These are phyloP conservation scores for Caenorhabditis doughertyi DNA, from an alignment of 2,888 invertebrate genomes.

Conservation along the genomic window DNA sequence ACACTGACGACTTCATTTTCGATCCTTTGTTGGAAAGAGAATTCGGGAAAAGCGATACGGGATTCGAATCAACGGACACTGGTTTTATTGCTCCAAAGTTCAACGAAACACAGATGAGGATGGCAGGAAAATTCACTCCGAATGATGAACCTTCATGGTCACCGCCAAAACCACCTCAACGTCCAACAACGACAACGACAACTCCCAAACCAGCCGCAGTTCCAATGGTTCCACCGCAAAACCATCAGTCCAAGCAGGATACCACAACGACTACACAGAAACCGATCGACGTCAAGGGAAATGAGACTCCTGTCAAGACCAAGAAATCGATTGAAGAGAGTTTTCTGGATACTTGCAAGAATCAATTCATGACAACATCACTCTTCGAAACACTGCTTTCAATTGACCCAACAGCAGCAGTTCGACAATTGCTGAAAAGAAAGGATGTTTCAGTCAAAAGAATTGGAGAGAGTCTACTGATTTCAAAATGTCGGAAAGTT, in stretches of 20 bases:
- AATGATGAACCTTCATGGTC: not conserved
- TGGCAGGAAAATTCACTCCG: not conserved
- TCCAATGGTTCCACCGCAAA: too few species aligned
- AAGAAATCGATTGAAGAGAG: too few species aligned
- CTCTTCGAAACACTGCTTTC: not conserved
- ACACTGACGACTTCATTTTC: too few species aligned
- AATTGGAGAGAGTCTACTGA: not conserved
- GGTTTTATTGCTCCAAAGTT: not conserved
- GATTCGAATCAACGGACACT: not conserved
- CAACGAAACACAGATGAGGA: too few species aligned
- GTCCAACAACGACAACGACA: not conserved
- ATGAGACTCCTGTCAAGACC: too few species aligned
- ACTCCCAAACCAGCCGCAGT: not conserved
- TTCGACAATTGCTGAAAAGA: not conserved
- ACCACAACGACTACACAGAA: too few species aligned
- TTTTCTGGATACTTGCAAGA: too few species aligned
- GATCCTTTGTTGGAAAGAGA: too few species aligned
- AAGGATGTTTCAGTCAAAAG: not conserved
- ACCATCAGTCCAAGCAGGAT: not conserved
- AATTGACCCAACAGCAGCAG: constrained; percentile 12
- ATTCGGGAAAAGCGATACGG: too few species aligned
- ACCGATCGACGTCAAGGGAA: too few species aligned
- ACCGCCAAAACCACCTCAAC: too few species aligned
- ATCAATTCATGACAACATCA: not conserved
- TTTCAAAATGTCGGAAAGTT: not conserved